A percentile compares a stretch with the other conserved stretches of the same genome.
Conservation (phyloP, 2,113 vertebrate genomes). For the Barnardius zonarius region DNA sequence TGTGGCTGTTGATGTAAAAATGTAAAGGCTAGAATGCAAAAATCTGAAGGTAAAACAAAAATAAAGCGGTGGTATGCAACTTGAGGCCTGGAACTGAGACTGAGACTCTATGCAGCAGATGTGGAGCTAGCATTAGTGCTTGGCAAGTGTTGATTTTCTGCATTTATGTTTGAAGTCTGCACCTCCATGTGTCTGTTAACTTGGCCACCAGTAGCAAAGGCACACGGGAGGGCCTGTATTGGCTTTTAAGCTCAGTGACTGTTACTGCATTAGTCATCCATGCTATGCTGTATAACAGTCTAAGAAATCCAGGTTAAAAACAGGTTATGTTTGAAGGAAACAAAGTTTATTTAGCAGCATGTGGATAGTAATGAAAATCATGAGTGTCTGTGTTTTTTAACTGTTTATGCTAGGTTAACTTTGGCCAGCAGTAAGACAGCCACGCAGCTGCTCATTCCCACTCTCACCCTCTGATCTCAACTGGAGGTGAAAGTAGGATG, state of each 20-base stretch:
- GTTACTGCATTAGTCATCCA: background rate
- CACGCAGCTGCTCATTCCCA: background rate
- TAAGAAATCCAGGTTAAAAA: background rate
- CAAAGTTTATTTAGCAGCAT: background rate
- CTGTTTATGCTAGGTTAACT: background rate
- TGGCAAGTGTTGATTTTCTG: background rate
- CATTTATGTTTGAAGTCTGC: background rate
- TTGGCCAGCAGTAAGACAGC: background rate
- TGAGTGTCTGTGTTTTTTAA: background rate
- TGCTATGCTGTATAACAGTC: accelerated
- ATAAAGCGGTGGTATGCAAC: background rate
- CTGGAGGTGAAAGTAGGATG: background rate
- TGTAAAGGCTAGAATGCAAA: background rate
- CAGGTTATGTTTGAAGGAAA: background rate
- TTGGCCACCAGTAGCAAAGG: background rate
- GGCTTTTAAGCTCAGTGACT: background rate
- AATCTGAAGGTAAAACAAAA: background rate
- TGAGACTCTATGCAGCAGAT: background rate
- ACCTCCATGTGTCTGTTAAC: background rate
- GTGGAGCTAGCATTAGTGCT: background rate
- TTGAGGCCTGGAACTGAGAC: background rate
- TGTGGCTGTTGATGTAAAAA: background rate
- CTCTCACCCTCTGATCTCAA: background rate
- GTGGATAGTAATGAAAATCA: background rate
- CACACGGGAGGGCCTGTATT: background rate